Conservation (phyloP, 2,113 vertebrate genomes). For the Poeciliopsis occidentalis region DNA sequence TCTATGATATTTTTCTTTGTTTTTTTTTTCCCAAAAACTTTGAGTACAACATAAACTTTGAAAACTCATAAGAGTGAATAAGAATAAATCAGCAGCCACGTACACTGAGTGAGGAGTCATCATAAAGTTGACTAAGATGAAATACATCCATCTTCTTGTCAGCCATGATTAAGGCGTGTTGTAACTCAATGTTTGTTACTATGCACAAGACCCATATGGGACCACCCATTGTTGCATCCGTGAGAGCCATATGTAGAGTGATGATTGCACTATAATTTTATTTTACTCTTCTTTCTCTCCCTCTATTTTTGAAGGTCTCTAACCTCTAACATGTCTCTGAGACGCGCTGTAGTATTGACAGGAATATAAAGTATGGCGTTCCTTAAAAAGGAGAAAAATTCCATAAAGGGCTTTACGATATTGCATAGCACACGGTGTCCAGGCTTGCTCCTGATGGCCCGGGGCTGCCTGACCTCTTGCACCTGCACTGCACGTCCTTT, state of each 20-base stretch:
- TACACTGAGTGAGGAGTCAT: conserved; percentile 51
- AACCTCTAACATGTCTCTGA: conserved; percentile 65
- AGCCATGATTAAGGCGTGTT: conserved; percentile 58
- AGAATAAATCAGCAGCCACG: conserved; percentile 28
- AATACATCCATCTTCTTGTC: conserved; percentile 72
- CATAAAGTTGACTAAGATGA: conserved; percentile 69
- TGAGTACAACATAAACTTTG: conserved; percentile 27
- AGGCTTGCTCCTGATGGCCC: conserved; percentile 68
- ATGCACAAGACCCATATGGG: conserved; percentile 65
- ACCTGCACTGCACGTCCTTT: conserved; percentile 60
- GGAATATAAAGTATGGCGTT: conserved; percentile 45
- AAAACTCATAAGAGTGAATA: conserved; percentile 33
- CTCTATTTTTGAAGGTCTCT: conserved; percentile 47
- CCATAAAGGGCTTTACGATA: conserved; percentile 17
- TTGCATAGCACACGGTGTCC: conserved; percentile 60
- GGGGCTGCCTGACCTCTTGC: conserved; percentile 72
- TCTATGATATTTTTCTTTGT: conserved; percentile 45
- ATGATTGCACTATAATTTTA: conserved; percentile 65
- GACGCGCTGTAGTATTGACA: conserved; percentile 29
- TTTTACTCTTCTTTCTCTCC: conserved; percentile 44
- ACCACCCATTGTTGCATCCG: conserved; percentile 72
- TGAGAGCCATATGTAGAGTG: conserved; percentile 65
- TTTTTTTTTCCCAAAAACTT: conserved; percentile 50
- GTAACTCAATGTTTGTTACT: conserved; percentile 60
- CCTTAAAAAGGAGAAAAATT: conserved; percentile 42